Evolutionary conservation across 1,140 invertebrate genomes (phyloP).

Genomic region (Heliconius nattereri): DNA sequence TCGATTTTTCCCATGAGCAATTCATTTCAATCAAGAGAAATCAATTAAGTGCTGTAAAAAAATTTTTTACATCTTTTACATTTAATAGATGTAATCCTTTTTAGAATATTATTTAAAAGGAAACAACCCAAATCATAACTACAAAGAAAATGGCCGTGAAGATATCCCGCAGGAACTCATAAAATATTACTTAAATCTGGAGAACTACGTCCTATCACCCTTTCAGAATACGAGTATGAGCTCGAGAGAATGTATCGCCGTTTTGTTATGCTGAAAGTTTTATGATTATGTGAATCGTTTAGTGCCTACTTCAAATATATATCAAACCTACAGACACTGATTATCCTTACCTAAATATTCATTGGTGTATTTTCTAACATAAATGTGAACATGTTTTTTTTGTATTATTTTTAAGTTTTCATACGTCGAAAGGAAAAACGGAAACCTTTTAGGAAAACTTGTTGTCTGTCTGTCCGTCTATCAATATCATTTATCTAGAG

Average conservation of each 20-base stretch:
- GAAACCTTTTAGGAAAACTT: too few species aligned
- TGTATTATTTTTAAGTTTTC: too few species aligned
- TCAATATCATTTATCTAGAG: too few species aligned
- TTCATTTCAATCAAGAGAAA: too few species aligned
- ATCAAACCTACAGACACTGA: slow-evolving; percentile 8
- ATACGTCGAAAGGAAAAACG: too few species aligned
- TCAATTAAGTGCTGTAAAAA: too few species aligned
- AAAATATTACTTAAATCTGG: slow-evolving; percentile 12
- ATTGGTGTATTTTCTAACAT: background rate
- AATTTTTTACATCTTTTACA: too few species aligned
- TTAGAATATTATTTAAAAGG: too few species aligned
- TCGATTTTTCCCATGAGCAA: too few species aligned
- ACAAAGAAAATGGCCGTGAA: background rate
- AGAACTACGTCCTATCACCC: slow-evolving; percentile 6
- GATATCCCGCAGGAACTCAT: background rate
- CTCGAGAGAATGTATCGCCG: slow-evolving; percentile 23
- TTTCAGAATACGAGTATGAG: slow-evolving; percentile 20
- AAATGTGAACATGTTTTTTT: too few species aligned
- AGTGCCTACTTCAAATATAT: slow-evolving; percentile 18
- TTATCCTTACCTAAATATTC: background rate
- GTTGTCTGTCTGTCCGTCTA: too few species aligned
- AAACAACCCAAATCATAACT: background rate
- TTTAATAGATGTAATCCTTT: too few species aligned
- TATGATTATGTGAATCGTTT: slow-evolving; percentile 32
- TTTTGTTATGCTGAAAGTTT: slow-evolving; percentile 29